Base-by-base conservation (phyloP, 2,888 invertebrate species). In the Lasioglossum oenotherae region DNA sequence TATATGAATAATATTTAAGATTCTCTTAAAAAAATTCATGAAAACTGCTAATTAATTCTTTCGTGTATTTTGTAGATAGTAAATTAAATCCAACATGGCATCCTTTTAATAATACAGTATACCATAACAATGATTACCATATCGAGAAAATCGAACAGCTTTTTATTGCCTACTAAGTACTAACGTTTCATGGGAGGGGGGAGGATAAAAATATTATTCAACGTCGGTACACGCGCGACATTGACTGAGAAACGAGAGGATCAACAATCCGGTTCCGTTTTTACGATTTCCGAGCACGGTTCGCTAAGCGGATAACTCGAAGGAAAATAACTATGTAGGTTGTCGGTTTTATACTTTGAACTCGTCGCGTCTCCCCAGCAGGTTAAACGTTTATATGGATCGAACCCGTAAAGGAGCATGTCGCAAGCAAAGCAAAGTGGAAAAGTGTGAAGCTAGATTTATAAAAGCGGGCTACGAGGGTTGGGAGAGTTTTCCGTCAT, bases 321-420 rank as follows among this genome's bases (percentile, higher is more conserved):
- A 60, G 60, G 69, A 38, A 49, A 82, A 78, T 78, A 84, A 71
- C 77, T 31, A 23, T 19, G 19, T 49, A 46, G 46, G 35, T 75
- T 75, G 53, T 16, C 31, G 75, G 69, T 57, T 69, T 69, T 69
- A 79, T 86, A 77, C 78, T 84, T 84, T 82, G 84, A 86, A 79
- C 73, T 27, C 49, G 69, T 8, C 23, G 23, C 64, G 35, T 69
- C 75, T 79, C 35, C 14, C 35, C 74, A 71, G 49, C 69, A 64
- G 78, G 82, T 74, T 82, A 82, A 84, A 82, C 82, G 82, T 31
- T 44, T 60, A 67, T 46, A 53, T 35, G 67, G 82, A 82, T 84
- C 74, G 44, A 53, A 38, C 27, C 77, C 14, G 57, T 4, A 60
- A 82, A 82, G 64, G 49, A n/a, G 53, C 67, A 8, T 27, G 74